phyloP scores from a whole-genome alignment of 1,140 invertebrate species.

The Bombus turneri region DNA sequence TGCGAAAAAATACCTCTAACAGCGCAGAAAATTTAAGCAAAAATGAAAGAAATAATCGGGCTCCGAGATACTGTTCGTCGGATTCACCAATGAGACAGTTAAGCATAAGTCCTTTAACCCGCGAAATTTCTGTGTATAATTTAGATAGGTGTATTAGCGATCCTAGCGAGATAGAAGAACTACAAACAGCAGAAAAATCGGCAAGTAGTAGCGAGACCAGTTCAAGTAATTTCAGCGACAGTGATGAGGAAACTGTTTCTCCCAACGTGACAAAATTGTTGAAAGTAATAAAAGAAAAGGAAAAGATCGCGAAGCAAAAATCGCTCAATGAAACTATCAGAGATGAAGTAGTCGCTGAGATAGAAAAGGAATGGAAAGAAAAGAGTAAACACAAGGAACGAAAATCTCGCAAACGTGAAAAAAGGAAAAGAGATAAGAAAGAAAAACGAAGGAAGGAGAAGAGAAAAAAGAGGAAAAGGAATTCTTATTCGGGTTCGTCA shows the following conservation, averaged over 20 bases:
- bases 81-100: slow-evolving; percentile 25
- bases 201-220: slow-evolving; percentile 42
- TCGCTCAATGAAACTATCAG: slow-evolving; percentile 79
- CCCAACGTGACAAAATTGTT: slow-evolving; percentile 74
- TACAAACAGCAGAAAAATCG: neutral
- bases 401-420: slow-evolving; percentile 69
- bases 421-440: slow-evolving; percentile 67
- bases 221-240: slow-evolving; percentile 47
- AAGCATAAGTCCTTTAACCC: slow-evolving; percentile 17
- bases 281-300: slow-evolving; percentile 78
- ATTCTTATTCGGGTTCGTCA: slow-evolving; percentile 11
- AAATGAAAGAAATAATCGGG: neutral
- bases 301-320: slow-evolving; percentile 79
- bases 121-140: neutral
- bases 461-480: slow-evolving; percentile 55
- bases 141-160: neutral
- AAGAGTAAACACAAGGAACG: slow-evolving; percentile 70
- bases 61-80: slow-evolving; percentile 13
- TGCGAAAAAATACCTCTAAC: neutral
- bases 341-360: slow-evolving; percentile 79
- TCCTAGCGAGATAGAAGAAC: neutral
- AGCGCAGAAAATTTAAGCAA: slow-evolving; percentile 18
- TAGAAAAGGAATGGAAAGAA: slow-evolving; percentile 76
- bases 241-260: slow-evolving; percentile 42
- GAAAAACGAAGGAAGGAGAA: slow-evolving; percentile 62